Evolutionary conservation across 2,113 vertebrate genomes (phyloP), one percentile per base, ranked within the genome.

Genomic region (Xyrauchen texanus): DNA sequence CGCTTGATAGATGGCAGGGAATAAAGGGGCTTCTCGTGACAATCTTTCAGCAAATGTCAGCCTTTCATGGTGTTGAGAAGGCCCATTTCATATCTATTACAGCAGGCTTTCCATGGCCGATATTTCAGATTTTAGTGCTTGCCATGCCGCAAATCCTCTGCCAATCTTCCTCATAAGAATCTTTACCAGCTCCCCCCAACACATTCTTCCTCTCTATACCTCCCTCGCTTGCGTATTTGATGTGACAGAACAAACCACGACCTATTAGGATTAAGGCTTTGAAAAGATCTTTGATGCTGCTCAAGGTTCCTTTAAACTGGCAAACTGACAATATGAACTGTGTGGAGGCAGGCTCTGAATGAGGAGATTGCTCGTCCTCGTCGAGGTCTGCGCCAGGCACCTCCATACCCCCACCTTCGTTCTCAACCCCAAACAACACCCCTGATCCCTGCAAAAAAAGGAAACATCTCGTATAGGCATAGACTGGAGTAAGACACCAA

Each of bases 201-300:
- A 83, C 92, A 91, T 93, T 92, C 91, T 90, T 90, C 87, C 87
- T 90, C 90, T 88, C 90, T 89, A 87, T 86, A 84, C 90, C 89
- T 88, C 90, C 83, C 87, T 87, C 87, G 81, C 89, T 84, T 86
- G 78, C 83, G 83, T 84, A 90, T 94, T 93, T 93, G 93, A 94
- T 93, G 93, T 93, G 93, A 93, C 92, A 93, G 92, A 94, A 93
- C 92, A 94, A 94, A 94, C 93, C 88, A 81, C 91, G 91, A 93
- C 92, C 93, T 93, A 94, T 94, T 94, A 93, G 93, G 93, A 94
- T 94, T 94, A 93, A 91, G 92, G 89, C 92, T 93, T 93, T 94
- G 92, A 94, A 94, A 93, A 92, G 93, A 92, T 93, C 92, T 94
- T 94, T 93, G 93, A 94, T 92, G 92, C 92, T 77, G 91, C 90